Evolutionary conservation across 2,797 vertebrate genomes (phyloP).

Genomic region (Orientallactaga sibirica): DNA sequence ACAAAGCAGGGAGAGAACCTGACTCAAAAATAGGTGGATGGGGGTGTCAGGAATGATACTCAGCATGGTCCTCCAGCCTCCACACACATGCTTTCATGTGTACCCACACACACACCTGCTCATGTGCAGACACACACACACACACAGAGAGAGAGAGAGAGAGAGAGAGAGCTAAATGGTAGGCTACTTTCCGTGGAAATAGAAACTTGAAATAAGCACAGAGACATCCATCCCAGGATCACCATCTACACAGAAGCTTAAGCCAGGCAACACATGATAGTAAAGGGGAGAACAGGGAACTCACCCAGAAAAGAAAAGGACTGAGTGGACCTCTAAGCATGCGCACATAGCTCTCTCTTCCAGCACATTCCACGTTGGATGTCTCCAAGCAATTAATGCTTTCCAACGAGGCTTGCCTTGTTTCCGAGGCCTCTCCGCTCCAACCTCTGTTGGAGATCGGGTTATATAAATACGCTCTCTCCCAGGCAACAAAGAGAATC

Average conservation of each 20-base stretch:
- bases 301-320: neutral
- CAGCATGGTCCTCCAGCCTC: no score
- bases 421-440: neutral
- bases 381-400: neutral
- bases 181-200: neutral
- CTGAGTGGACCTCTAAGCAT: neutral
- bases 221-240: neutral
- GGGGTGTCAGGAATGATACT: no score
- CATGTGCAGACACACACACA: no score
- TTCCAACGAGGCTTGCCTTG: neutral
- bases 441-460: constrained; percentile 12
- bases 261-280: rapidly evolving
- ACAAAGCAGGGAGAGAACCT: no score
- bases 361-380: neutral
- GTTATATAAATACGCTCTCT: constrained; percentile 63
- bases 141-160: neutral
- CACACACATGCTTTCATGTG: no score
- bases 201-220: neutral
- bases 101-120: no score
- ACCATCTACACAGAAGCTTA: neutral
- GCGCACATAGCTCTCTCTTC: rapidly evolving
- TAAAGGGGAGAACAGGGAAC: neutral
- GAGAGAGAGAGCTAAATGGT: neutral
- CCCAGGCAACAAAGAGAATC: constrained; percentile 36
- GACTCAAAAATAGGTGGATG: no score